phyloP scores from a whole-genome alignment of 2,888 invertebrate species.

The Ypsolopha scabrella region DNA sequence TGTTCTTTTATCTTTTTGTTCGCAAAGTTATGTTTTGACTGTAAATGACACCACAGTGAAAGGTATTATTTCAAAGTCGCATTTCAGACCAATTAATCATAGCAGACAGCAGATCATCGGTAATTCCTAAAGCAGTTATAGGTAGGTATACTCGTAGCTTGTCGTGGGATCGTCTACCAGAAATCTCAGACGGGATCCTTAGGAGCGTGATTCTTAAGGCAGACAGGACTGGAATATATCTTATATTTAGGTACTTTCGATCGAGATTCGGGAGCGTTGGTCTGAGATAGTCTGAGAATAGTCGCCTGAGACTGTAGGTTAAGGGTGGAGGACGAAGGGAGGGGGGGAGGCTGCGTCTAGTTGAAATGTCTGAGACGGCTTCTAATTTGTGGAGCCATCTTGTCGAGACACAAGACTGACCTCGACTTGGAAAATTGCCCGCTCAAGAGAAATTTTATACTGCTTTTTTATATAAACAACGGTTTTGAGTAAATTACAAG shows the following conservation, averaged over 20 bases:
- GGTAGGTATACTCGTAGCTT: too few species aligned
- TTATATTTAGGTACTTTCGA: too few species aligned
- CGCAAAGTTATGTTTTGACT: too few species aligned
- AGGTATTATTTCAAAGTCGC: too few species aligned
- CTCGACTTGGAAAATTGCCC: slow-evolving; percentile 26
- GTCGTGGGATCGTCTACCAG: slow-evolving; percentile 48
- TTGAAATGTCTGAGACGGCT: slow-evolving; percentile 43
- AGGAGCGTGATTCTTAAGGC: too few species aligned
- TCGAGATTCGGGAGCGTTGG: slow-evolving; percentile 6
- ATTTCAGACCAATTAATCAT: slow-evolving; percentile 24
- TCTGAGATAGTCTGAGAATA: not conserved
- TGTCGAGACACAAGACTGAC: slow-evolving; percentile 31
- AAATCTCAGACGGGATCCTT: slow-evolving; percentile 23
- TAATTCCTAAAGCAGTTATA: slow-evolving; percentile 40
- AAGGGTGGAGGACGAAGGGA: slow-evolving; percentile 16
- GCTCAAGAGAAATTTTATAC: slow-evolving; percentile 23
- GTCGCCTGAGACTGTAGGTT: slow-evolving; percentile 14
- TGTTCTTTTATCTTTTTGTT: too few species aligned
- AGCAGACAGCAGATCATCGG: slow-evolving; percentile 33
- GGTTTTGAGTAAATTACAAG: slow-evolving; percentile 12
- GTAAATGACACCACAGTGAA: too few species aligned
- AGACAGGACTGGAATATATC: too few species aligned
- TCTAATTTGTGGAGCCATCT: slow-evolving; percentile 45
- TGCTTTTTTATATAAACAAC: slow-evolving; percentile 14
- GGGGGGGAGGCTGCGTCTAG: slow-evolving; percentile 29